Percentiles rank a stretch among this genome's conserved stretches.
Conservation (phyloP, 2,797 vertebrate genomes). For the Salmo trutta region DNA sequence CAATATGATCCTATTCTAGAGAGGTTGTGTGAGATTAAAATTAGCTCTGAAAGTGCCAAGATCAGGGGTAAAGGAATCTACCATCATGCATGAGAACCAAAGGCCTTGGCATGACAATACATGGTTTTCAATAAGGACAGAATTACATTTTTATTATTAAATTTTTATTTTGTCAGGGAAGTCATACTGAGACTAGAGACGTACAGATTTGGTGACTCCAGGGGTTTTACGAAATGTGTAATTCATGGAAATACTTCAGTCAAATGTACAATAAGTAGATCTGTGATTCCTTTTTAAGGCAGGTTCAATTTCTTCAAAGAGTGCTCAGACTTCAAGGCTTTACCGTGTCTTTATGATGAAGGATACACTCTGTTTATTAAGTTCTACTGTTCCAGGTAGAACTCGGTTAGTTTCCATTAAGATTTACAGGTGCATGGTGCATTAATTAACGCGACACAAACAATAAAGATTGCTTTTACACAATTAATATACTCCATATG, state of each 20-base stretch:
- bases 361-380: too few species aligned
- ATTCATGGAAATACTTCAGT: not conserved
- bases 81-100: not conserved
- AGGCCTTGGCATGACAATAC: not conserved
- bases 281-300: not conserved
- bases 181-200: too few species aligned
- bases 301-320: not conserved
- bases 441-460: not conserved
- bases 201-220: not conserved
- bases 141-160: too few species aligned
- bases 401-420: not conserved
- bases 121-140: not conserved
- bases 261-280: not conserved
- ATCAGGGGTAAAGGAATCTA: not conserved
- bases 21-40: not conserved
- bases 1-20: not conserved
- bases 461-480: not conserved
- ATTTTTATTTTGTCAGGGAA: too few species aligned
- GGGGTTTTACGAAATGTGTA: not conserved
- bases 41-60: not conserved
- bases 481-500: not conserved
- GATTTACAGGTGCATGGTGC: not conserved
- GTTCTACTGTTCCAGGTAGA: not conserved
- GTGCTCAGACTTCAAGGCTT: not conserved
- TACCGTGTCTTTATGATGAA: not conserved